A percentile compares a stretch with the other conserved stretches of the same genome.
Evolutionary conservation across 1,140 invertebrate genomes (phyloP).

Genomic region (Colletes gigas): DNA sequence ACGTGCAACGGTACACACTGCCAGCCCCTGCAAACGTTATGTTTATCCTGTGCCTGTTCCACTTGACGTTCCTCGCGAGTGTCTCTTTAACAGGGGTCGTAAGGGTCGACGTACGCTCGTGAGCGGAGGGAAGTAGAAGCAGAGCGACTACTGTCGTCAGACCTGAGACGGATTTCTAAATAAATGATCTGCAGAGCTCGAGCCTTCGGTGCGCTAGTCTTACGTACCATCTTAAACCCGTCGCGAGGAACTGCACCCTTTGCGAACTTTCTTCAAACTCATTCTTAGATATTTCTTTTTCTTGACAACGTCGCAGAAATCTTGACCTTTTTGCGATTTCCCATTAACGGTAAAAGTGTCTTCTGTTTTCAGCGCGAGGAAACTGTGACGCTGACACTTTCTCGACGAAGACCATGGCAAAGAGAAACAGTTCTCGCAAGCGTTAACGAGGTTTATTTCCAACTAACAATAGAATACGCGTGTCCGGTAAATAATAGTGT

Average conservation of each 20-base stretch:
- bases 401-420: too few species aligned
- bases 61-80: slow-evolving; percentile 55
- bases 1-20: slow-evolving; percentile 36
- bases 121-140: slow-evolving; percentile 32
- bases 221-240: slow-evolving; percentile 35
- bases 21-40: slow-evolving; percentile 39
- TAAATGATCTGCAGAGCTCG: slow-evolving; percentile 54
- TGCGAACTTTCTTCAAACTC: slow-evolving; percentile 45
- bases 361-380: not conserved
- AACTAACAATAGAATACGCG: too few species aligned
- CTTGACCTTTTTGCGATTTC: not conserved
- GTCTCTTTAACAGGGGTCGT: slow-evolving; percentile 54
- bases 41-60: slow-evolving; percentile 61
- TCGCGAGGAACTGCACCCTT: slow-evolving; percentile 33
- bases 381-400: too few species aligned
- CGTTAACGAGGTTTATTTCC: too few species aligned
- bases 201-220: slow-evolving; percentile 38
- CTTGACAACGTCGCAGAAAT: not conserved
- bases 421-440: too few species aligned
- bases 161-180: slow-evolving; percentile 61
- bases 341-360: slow-evolving; percentile 1
- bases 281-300: slow-evolving; percentile 10
- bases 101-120: slow-evolving; percentile 46
- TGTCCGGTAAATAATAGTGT: too few species aligned
- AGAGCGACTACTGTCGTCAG: slow-evolving; percentile 10